Percentiles rank a stretch among this genome's conserved stretches.
Evolutionary conservation across 1,140 invertebrate genomes (phyloP).

Genomic region (Tribolium castaneum): DNA sequence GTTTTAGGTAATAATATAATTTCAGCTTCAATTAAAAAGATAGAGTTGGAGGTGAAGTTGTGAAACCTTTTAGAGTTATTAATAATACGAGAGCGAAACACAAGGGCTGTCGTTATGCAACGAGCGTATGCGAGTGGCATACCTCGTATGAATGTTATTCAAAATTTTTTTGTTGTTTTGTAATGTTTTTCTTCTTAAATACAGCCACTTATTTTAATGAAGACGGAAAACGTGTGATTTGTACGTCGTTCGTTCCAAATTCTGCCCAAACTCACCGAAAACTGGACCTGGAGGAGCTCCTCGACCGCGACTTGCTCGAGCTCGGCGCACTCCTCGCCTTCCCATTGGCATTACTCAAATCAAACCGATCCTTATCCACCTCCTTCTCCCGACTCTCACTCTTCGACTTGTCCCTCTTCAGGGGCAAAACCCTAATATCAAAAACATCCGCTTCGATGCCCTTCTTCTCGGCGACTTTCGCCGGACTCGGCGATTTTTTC

Average conservation of each 20-base stretch:
- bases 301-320: conserved; percentile 48
- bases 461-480: conserved; percentile 47
- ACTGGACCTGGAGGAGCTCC: conserved; percentile 56
- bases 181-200: too few species aligned
- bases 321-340: not conserved
- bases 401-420: conserved; percentile 50
- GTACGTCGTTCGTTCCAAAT: not conserved
- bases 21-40: too few species aligned
- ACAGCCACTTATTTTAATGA: too few species aligned
- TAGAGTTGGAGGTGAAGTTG: too few species aligned
- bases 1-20: too few species aligned
- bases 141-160: too few species aligned
- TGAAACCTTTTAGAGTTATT: too few species aligned
- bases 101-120: too few species aligned
- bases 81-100: too few species aligned
- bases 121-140: too few species aligned
- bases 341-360: conserved; percentile 44
- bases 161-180: too few species aligned
- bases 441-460: conserved; percentile 57
- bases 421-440: conserved; percentile 59
- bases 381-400: conserved; percentile 17
- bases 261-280: conserved; percentile 51
- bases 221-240: too few species aligned
- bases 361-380: conserved; percentile 52
- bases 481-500: conserved; percentile 46